Percentiles rank a stretch among this genome's conserved stretches.
Conservation (phyloP, 2,797 vertebrate genomes). For the Pampus argenteus region DNA sequence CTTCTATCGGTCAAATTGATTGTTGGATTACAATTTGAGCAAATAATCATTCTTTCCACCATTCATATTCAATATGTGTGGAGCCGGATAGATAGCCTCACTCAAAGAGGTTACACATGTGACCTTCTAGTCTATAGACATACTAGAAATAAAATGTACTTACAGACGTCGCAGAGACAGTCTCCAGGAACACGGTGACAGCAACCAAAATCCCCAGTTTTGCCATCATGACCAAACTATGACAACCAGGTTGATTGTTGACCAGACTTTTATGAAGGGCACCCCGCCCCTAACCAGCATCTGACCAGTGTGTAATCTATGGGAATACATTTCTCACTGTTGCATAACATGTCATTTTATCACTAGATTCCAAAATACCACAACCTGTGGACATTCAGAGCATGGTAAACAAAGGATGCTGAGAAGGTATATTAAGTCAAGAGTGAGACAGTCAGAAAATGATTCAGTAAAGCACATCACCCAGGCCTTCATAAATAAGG, state of each 20-base stretch:
- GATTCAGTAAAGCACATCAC: background rate
- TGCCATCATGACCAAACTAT: conserved; percentile 39
- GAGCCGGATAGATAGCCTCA: background rate
- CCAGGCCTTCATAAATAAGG: background rate
- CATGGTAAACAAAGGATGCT: no score
- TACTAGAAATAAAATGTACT: conserved; percentile 16
- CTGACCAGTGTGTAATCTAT: conserved; percentile 15
- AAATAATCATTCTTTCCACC: background rate
- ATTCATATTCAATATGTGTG: no score
- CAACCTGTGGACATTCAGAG: no score
- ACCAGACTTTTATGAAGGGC: conserved; percentile 56
- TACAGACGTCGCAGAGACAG: conserved; percentile 65
- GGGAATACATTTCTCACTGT: conserved; percentile 32
- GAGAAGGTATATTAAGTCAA: no score
- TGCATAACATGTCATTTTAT: conserved; percentile 38
- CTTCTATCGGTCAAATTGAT: background rate
- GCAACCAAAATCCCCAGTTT: conserved; percentile 59
- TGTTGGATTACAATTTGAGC: background rate
- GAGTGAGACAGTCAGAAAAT: no score
- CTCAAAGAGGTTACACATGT: background rate
- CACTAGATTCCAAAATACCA: no score
- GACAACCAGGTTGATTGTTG: background rate
- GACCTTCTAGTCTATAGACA: background rate
- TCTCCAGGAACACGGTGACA: conserved; percentile 56
- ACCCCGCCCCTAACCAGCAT: conserved; percentile 39